Evolutionary conservation across 2,113 vertebrate genomes (phyloP).

Genomic region (Scatophagus argus): DNA sequence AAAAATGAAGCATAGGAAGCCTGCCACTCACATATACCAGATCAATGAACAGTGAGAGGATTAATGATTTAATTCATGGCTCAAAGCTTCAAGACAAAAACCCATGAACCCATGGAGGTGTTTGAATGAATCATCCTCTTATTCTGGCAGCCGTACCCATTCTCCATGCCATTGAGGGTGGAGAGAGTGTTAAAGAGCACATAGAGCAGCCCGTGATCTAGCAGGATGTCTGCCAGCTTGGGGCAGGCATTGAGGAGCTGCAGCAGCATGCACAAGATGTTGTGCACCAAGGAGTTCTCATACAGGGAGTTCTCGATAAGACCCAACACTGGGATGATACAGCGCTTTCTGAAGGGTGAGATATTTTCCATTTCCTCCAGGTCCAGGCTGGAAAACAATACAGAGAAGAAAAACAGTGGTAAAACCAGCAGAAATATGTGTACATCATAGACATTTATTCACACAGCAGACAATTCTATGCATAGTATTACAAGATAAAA

Average conservation of each 20-base stretch:
- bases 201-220: slow-evolving; percentile 96
- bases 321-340: slow-evolving; percentile 93
- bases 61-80: slow-evolving; percentile 60
- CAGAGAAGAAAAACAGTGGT: background rate
- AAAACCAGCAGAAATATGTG: background rate
- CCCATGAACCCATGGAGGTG: slow-evolving; percentile 9
- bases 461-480: background rate
- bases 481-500: slow-evolving; percentile 3
- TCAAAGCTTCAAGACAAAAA: slow-evolving; percentile 49
- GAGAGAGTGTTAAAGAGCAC: slow-evolving; percentile 95
- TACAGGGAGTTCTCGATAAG: slow-evolving; percentile 96
- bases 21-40: background rate
- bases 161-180: slow-evolving; percentile 94
- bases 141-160: slow-evolving; percentile 85
- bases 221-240: slow-evolving; percentile 94
- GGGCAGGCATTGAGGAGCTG: slow-evolving; percentile 96
- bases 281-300: slow-evolving; percentile 93
- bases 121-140: slow-evolving; percentile 32
- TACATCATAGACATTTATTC: background rate
- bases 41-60: slow-evolving; percentile 51
- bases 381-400: slow-evolving; percentile 86
- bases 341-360: slow-evolving; percentile 93
- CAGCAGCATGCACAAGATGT: slow-evolving; percentile 91
- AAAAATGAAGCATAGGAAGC: slow-evolving; percentile 34
- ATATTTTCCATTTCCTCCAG: slow-evolving; percentile 92